A percentile compares a stretch with the other conserved stretches of the same genome.
Conservation (phyloP, 1,140 invertebrate genomes). For the Rhysida immarginata region DNA sequence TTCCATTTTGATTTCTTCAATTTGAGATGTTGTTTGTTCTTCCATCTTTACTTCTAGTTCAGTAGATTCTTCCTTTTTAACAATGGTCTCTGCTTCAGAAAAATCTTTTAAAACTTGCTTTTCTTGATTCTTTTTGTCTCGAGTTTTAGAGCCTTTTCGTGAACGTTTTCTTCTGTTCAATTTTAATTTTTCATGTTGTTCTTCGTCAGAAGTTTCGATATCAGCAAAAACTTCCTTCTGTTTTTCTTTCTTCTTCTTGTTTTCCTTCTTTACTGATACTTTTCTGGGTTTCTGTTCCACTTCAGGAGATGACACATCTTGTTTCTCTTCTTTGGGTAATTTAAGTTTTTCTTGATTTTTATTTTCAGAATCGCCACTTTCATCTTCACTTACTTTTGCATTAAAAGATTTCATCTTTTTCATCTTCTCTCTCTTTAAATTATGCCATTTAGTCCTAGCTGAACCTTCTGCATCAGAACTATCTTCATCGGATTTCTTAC, state of each 20-base stretch:
- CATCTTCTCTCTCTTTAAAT: slow-evolving; percentile 5
- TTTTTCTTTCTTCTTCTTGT: slow-evolving; percentile 41
- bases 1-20: too few relatives aligned
- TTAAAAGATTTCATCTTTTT: background rate
- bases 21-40: too few relatives aligned
- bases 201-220: slow-evolving; percentile 2
- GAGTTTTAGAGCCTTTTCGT: background rate
- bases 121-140: background rate
- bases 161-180: background rate
- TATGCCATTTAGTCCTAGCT: slow-evolving; percentile 26
- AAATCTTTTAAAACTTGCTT: too few relatives aligned
- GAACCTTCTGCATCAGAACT: slow-evolving; percentile 1
- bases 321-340: slow-evolving; percentile 26
- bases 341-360: background rate
- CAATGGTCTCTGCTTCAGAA: too few relatives aligned
- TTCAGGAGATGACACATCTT: slow-evolving; percentile 28
- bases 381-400: background rate
- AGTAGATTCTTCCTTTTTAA: too few relatives aligned
- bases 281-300: background rate
- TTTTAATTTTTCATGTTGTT: slow-evolving; percentile 1
- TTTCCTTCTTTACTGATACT: slow-evolving; percentile 36
- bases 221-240: background rate
- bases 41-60: too few relatives aligned
- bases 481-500: slow-evolving; percentile 16
- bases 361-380: background rate